phyloP scores from a whole-genome alignment of 2,797 vertebrate genomes.

The Tiaroga cobitis region DNA sequence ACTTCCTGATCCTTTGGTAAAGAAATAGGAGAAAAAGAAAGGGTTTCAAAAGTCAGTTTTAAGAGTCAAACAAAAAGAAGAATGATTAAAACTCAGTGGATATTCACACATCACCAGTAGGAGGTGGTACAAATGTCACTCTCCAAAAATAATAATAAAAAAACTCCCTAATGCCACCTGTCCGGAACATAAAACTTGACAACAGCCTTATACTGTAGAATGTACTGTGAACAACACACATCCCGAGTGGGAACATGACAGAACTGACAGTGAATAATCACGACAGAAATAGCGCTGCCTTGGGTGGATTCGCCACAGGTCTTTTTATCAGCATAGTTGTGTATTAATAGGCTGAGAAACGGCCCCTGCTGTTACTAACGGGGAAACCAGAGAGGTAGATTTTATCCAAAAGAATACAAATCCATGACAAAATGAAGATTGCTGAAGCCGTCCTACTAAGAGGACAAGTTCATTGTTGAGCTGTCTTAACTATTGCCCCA shows the following conservation, averaged over 20 bases:
- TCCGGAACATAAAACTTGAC: neutral
- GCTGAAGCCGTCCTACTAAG: neutral
- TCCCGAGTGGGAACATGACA: constrained; percentile 24
- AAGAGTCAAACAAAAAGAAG: too few species aligned
- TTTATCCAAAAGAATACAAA: constrained; percentile 25
- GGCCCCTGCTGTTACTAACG: constrained; percentile 34
- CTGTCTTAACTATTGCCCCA: neutral
- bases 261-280: constrained; percentile 14
- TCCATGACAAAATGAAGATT: neutral
- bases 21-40: too few species aligned
- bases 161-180: constrained; percentile 22
- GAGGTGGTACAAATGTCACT: constrained; percentile 10
- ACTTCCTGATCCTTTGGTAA: too few species aligned
- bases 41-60: too few species aligned
- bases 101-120: neutral
- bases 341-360: constrained; percentile 22
- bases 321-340: constrained; percentile 10
- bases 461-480: constrained; percentile 4
- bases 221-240: constrained; percentile 1
- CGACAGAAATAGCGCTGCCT: constrained; percentile 16
- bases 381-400: constrained; percentile 29
- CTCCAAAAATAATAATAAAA: neutral
- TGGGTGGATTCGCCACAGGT: constrained; percentile 21
- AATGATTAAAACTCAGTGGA: neutral
- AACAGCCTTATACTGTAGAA: constrained; percentile 24